These are phyloP conservation scores for Araneus ventricosus DNA, from an alignment of 1,140 invertebrate genomes.

Conservation along the genomic window DNA sequence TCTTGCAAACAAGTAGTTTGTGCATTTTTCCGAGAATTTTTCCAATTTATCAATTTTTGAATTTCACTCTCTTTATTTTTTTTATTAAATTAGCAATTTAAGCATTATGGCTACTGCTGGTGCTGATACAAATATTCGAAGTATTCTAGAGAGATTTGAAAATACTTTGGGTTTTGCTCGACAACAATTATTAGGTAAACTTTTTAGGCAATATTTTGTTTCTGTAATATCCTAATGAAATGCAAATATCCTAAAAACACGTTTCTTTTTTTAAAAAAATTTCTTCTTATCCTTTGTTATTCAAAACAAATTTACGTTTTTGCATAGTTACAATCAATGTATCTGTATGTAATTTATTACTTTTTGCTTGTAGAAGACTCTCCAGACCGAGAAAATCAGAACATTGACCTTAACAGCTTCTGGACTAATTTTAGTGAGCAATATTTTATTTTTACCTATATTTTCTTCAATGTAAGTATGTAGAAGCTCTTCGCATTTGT, in stretches of 20 bases:
- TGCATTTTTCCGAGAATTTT: too few relatives aligned
- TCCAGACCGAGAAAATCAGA: not conserved
- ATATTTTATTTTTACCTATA: not conserved
- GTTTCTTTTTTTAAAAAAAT: not conserved
- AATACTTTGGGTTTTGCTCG: conserved; percentile 26
- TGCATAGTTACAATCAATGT: not conserved
- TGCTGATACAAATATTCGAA: not conserved
- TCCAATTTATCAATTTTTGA: not conserved
- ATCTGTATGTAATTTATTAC: too few relatives aligned
- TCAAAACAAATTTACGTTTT: not conserved
- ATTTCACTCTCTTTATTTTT: not conserved
- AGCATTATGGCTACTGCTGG: not conserved
- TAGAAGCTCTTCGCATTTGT: too few relatives aligned
- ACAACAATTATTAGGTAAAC: conserved; percentile 12
- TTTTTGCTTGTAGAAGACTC: conserved; percentile 9
- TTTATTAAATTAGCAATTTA: not conserved
- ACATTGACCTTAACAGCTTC: conserved; percentile 28
- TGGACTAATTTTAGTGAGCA: conserved; percentile 63
- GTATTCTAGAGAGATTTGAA: conserved; percentile 38
- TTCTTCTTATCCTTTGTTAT: not conserved
- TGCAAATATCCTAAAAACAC: too few relatives aligned
- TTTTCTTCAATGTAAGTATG: too few relatives aligned
- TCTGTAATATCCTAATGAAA: not conserved
- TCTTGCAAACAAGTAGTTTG: too few relatives aligned
- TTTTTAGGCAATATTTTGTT: not conserved